phyloP scores from a whole-genome alignment of 2,888 invertebrate species.

The Lepetodrilus schrolli region DNA sequence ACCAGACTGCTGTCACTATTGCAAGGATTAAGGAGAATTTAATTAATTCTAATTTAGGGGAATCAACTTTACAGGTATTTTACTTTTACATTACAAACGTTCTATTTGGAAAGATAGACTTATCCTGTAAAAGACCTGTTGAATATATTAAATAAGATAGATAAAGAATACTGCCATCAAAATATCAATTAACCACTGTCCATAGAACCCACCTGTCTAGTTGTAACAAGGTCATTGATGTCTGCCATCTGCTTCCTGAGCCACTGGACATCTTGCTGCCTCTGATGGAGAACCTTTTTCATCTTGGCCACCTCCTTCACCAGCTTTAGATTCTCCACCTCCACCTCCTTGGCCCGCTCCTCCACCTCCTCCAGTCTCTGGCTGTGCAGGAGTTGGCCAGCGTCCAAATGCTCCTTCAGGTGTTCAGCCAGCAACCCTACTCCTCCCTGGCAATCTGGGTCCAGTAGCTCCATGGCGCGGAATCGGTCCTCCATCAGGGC shows the following conservation, averaged over 20 bases:
- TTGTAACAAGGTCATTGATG: conserved; percentile 47
- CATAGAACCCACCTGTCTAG: conserved; percentile 34
- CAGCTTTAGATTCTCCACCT: conserved; percentile 47
- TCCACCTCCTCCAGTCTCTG: conserved; percentile 43
- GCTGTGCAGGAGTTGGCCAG: conserved; percentile 21
- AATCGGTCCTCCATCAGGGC: conserved; percentile 57
- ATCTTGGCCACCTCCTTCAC: conserved; percentile 47
- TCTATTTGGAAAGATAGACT: too few species aligned
- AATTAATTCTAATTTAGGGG: too few species aligned
- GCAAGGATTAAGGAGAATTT: too few species aligned
- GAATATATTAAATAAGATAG: too few species aligned
- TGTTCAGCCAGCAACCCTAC: conserved; percentile 21
- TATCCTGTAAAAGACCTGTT: too few species aligned
- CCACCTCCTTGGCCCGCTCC: conserved; percentile 41
- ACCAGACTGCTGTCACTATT: too few species aligned
- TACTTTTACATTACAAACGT: too few species aligned
- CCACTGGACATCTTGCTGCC: conserved; percentile 53
- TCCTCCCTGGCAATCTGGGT: conserved; percentile 26
- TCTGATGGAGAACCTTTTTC: conserved; percentile 48
- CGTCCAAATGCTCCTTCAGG: conserved; percentile 33
- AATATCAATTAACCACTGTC: too few species aligned
- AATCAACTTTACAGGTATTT: too few species aligned
- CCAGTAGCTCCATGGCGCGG: conserved; percentile 56
- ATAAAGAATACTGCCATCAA: too few species aligned
- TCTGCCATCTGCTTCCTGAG: conserved; percentile 49